Percentiles rank a stretch among this genome's conserved stretches.
Evolutionary conservation across 2,888 invertebrate species (phyloP).

Genomic region (Scrobipalpa atriplicella): DNA sequence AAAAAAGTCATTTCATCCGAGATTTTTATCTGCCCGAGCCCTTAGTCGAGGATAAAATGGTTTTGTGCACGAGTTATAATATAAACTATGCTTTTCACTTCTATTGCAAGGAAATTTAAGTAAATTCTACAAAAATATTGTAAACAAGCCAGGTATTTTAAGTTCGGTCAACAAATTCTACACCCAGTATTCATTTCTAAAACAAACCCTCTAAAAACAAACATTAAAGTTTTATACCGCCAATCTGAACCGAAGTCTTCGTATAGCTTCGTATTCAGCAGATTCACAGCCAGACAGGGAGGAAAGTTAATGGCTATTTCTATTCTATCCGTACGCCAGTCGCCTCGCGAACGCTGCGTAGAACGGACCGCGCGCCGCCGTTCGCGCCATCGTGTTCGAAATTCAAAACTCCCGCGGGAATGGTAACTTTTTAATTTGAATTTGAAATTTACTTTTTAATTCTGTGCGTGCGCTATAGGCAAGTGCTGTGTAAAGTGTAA

Average conservation of each 20-base stretch:
- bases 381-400: constrained; percentile 37
- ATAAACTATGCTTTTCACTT: too few relatives aligned
- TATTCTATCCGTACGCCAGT: constrained; percentile 41
- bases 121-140: too few relatives aligned
- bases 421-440: constrained; percentile 31
- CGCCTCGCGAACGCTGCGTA: constrained; percentile 37
- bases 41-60: too few relatives aligned
- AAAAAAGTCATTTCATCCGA: too few relatives aligned
- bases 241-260: background rate
- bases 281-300: background rate
- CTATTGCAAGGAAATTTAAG: too few relatives aligned
- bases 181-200: too few relatives aligned
- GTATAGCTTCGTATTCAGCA: background rate
- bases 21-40: too few relatives aligned
- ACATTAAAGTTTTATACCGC: constrained; percentile 9
- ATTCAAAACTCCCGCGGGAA: constrained; percentile 42
- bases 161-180: too few relatives aligned
- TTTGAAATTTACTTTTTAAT: constrained; percentile 27
- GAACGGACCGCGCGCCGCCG: constrained; percentile 34
- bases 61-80: too few relatives aligned
- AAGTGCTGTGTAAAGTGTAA: background rate
- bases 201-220: constrained; percentile 11
- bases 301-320: background rate
- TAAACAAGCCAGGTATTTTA: too few relatives aligned
- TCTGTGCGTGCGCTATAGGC: background rate